These are phyloP conservation scores for Pteropus alecto DNA, from an alignment of 2,113 vertebrate species.

Conservation along the genomic window DNA sequence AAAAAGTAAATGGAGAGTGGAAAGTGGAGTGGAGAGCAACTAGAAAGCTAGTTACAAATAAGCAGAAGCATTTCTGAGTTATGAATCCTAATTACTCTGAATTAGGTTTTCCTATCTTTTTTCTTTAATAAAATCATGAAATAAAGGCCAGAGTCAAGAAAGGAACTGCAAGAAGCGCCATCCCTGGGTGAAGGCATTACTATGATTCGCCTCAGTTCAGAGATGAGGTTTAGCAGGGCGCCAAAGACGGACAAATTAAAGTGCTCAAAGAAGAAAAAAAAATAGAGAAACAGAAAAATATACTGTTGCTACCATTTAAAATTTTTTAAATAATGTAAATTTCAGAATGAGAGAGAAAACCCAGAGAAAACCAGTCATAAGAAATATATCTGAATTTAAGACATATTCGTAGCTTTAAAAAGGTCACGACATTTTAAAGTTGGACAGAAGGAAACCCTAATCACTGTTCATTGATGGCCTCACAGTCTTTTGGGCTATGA, in stretches of 20 bases:
- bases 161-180: background rate
- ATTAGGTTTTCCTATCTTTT: background rate
- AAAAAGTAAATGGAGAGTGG: background rate
- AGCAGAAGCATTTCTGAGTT: background rate
- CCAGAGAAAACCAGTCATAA: conserved; percentile 8
- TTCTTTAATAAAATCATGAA: conserved; percentile 6
- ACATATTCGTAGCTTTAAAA: conserved; percentile 8
- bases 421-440: background rate
- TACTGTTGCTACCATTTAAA: background rate
- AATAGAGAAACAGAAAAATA: background rate
- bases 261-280: background rate
- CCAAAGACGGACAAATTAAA: conserved; percentile 12
- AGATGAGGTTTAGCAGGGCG: background rate
- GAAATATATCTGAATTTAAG: background rate
- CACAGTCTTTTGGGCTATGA: background rate
- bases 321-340: background rate
- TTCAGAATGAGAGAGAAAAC: conserved; percentile 19
- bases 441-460: background rate
- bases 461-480: background rate
- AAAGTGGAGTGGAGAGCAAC: background rate
- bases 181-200: background rate
- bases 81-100: conserved; percentile 39
- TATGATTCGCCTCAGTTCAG: background rate
- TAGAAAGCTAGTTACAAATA: background rate
- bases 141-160: background rate